A percentile compares a stretch with the other conserved stretches of the same genome.
Conservation (phyloP, 2,113 vertebrate species). For the Ochotona curzoniae region DNA sequence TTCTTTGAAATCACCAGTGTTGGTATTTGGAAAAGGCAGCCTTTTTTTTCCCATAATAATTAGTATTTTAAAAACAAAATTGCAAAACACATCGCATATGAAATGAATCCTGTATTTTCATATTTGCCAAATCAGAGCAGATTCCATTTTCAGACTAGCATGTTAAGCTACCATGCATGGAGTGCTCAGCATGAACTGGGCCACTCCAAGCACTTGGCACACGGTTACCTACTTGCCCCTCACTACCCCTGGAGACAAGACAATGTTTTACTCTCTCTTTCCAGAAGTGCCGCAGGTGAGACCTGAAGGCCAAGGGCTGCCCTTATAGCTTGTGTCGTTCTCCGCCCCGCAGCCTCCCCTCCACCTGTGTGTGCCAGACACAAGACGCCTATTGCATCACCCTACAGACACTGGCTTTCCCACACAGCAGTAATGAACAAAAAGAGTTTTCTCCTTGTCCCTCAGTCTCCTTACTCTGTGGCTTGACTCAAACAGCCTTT, state of each 20-base stretch:
- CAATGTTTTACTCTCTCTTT: background rate
- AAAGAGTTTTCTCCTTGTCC: background rate
- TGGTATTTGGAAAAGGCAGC: background rate
- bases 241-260: background rate
- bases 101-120: background rate
- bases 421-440: fast-evolving
- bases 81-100: background rate
- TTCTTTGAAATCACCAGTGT: background rate
- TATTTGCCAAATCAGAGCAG: background rate
- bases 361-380: too few species aligned
- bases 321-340: background rate
- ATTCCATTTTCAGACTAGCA: background rate
- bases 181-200: background rate
- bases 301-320: background rate
- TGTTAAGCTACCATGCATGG: background rate
- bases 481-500: background rate
- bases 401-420: fast-evolving
- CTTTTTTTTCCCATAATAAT: background rate
- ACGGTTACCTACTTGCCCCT: background rate
- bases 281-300: background rate
- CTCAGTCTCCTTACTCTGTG: fast-evolving
- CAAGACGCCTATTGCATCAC: fast-evolving
- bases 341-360: background rate
- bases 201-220: background rate
- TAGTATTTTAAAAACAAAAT: background rate